Conservation (phyloP, 2,797 vertebrate genomes). For the Naso thynnoides region DNA sequence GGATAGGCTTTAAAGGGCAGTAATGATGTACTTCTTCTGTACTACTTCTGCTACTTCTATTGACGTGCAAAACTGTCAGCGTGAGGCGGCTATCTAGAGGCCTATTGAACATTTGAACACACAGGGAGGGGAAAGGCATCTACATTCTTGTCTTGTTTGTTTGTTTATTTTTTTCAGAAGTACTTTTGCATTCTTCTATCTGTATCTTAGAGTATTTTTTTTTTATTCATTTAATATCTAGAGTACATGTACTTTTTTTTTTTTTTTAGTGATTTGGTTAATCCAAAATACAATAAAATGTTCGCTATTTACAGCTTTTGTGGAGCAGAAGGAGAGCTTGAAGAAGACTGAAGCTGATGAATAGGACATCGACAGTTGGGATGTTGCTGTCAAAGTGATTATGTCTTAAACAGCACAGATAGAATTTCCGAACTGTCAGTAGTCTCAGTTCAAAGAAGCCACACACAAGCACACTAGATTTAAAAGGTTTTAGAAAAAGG, state of each 20-base stretch:
- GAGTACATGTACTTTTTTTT: neutral
- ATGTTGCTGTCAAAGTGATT: constrained; percentile 23
- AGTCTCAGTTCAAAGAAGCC: neutral
- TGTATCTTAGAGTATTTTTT: no score
- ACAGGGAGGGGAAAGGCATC: no score
- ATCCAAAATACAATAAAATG: constrained; percentile 8
- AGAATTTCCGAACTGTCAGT: neutral
- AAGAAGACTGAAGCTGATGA: constrained; percentile 23
- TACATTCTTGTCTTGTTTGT: no score
- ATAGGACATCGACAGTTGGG: constrained; percentile 11
- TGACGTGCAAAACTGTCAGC: no score
- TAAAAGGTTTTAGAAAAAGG: neutral
- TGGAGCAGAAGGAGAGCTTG: neutral
- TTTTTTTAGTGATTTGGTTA: neutral
- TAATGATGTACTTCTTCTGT: no score
- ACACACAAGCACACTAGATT: neutral
- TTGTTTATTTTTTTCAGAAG: no score
- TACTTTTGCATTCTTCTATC: no score
- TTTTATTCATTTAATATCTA: no score
- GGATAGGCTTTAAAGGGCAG: no score
- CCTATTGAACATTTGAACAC: no score
- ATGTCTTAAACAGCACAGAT: constrained; percentile 2
- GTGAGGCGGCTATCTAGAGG: no score
- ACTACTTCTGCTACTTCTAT: no score
- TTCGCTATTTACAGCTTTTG: neutral